phyloP scores from a whole-genome alignment of 1,140 invertebrate genomes.

The Bombus cullumanus region DNA sequence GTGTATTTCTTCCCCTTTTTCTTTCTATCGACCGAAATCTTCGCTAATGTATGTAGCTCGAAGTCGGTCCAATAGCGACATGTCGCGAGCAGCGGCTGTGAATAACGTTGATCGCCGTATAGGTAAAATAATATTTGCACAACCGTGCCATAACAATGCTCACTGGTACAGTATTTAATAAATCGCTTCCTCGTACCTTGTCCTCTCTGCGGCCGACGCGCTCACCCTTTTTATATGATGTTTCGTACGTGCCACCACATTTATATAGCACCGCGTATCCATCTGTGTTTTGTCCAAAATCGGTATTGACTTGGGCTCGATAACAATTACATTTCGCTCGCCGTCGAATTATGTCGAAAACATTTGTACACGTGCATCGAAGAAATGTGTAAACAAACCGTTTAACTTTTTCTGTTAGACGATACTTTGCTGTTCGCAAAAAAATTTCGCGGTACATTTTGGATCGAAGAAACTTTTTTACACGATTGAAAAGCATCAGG shows the following conservation, averaged over 20 bases:
- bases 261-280: constrained; percentile 47
- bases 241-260: constrained; percentile 59
- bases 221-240: constrained; percentile 1
- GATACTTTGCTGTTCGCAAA: no score
- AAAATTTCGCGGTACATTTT: background rate
- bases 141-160: constrained; percentile 56
- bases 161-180: constrained; percentile 60
- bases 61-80: background rate
- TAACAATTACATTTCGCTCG: constrained; percentile 51
- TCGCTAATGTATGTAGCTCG: background rate
- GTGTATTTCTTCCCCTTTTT: no score
- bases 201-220: background rate
- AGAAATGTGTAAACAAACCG: constrained; percentile 33
- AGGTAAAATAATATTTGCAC: constrained; percentile 67
- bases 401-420: background rate
- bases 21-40: background rate
- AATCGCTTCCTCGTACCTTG: constrained; percentile 53
- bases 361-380: constrained; percentile 18
- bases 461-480: background rate
- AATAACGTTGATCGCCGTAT: constrained; percentile 50
- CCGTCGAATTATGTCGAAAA: constrained; percentile 51
- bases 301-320: constrained; percentile 61
- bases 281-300: constrained; percentile 59
- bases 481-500: background rate
- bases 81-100: background rate